Evolutionary conservation across 2,888 invertebrate species (phyloP).

Genomic region (Eurytoma adleriae): DNA sequence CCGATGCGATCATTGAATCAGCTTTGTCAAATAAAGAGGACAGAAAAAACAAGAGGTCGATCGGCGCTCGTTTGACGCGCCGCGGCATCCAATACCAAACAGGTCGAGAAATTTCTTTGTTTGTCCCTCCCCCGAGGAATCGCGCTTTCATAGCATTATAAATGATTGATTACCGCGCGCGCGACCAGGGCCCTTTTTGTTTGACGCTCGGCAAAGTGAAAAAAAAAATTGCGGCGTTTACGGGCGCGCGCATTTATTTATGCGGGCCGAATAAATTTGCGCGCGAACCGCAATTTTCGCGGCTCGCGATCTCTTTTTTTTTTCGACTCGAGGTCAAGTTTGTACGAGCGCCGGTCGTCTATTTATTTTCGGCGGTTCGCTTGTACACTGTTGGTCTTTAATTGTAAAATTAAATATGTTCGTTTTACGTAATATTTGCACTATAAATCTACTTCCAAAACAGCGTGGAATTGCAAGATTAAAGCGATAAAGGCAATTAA

Average conservation of each 20-base stretch:
- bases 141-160: constrained; percentile 39
- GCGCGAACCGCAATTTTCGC: not conserved
- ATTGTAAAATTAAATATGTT: constrained; percentile 4
- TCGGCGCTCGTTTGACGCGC: constrained; percentile 6
- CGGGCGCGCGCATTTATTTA: constrained; percentile 14
- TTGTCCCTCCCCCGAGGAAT: constrained; percentile 26
- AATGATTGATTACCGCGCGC: constrained; percentile 30
- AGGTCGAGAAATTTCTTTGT: constrained; percentile 34
- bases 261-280: constrained; percentile 4
- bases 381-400: not conserved
- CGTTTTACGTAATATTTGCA: constrained; percentile 20
- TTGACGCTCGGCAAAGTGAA: not conserved
- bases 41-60: constrained; percentile 30
- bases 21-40: constrained; percentile 65
- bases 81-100: constrained; percentile 24
- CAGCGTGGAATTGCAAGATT: constrained; percentile 7
- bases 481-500: constrained; percentile 21
- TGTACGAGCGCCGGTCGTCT: not conserved
- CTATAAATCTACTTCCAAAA: constrained; percentile 14
- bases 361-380: not conserved
- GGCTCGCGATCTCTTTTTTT: not conserved
- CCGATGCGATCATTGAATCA: constrained; percentile 62
- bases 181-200: constrained; percentile 8
- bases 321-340: constrained; percentile 10
- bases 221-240: constrained; percentile 24